These are phyloP conservation scores for Pelobates cultripes DNA, from an alignment of 2,797 vertebrate species.

Conservation along the genomic window DNA sequence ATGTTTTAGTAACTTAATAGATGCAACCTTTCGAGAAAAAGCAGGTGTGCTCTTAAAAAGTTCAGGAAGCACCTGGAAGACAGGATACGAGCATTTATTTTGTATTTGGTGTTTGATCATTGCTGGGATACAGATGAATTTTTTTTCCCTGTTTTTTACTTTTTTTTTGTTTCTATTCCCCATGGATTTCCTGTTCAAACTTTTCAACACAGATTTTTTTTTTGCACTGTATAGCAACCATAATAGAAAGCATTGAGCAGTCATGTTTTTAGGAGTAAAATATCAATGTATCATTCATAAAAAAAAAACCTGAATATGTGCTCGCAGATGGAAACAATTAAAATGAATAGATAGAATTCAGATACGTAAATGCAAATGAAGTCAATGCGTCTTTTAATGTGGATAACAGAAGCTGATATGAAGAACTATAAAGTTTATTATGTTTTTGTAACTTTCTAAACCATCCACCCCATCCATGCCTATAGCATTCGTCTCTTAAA, in stretches of 20 bases:
- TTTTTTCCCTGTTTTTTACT: background rate
- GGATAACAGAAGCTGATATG: background rate
- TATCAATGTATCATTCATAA: background rate
- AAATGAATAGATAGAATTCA: background rate
- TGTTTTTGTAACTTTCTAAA: background rate
- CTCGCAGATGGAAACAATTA: background rate
- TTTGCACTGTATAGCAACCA: background rate
- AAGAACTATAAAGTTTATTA: background rate
- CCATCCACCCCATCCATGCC: background rate
- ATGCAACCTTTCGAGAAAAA: too few relatives aligned
- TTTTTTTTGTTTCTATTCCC: background rate
- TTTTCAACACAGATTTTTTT: background rate
- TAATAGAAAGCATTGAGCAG: background rate
- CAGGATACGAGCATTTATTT: slow-evolving; percentile 5
- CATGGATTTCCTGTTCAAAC: background rate
- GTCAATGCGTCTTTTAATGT: background rate
- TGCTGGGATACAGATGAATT: background rate
- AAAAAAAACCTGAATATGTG: background rate
- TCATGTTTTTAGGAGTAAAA: background rate
- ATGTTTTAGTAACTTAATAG: too few relatives aligned
- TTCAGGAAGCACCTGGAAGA: slow-evolving; percentile 4
- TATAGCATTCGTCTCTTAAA: slow-evolving; percentile 20
- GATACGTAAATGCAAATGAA: too few relatives aligned
- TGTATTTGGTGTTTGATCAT: background rate
- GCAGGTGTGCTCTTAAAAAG: background rate